Percentiles rank a stretch among this genome's conserved stretches.
These are phyloP conservation scores for Melanotaenia duboulayi DNA, from an alignment of 2,113 vertebrate genomes.

Conservation along the genomic window DNA sequence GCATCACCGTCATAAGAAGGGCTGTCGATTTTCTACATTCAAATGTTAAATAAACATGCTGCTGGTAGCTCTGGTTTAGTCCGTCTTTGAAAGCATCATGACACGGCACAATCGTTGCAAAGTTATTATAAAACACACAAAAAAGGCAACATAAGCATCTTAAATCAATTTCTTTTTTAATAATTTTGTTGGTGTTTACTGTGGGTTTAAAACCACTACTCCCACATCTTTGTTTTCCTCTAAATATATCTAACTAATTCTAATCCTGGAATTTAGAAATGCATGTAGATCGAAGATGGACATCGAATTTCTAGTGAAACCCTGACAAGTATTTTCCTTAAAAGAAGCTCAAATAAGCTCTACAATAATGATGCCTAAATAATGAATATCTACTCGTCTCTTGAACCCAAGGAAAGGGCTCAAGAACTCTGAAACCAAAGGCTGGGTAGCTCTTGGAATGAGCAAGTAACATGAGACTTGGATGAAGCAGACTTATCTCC, in stretches of 20 bases:
- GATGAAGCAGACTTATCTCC: conserved; percentile 31
- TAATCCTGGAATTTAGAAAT: too few species aligned
- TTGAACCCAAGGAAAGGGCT: background rate
- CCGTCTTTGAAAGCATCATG: background rate
- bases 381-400: conserved; percentile 4
- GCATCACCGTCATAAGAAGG: background rate
- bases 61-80: background rate
- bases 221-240: background rate
- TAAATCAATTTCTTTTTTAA: too few species aligned
- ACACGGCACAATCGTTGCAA: too few species aligned
- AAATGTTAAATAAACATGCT: background rate
- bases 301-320: too few species aligned
- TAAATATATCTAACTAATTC: background rate
- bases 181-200: too few species aligned
- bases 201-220: background rate
- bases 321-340: too few species aligned
- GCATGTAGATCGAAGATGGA: too few species aligned
- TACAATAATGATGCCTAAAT: background rate
- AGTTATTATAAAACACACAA: too few species aligned
- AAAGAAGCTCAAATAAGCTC: too few species aligned
- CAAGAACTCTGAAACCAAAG: conserved; percentile 6
- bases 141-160: too few species aligned
- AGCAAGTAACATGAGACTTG: conserved; percentile 54
- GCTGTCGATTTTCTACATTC: background rate
- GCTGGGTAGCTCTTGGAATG: background rate